phyloP scores from a whole-genome alignment of 2,113 vertebrate genomes.

The Stigmatopora argus region DNA sequence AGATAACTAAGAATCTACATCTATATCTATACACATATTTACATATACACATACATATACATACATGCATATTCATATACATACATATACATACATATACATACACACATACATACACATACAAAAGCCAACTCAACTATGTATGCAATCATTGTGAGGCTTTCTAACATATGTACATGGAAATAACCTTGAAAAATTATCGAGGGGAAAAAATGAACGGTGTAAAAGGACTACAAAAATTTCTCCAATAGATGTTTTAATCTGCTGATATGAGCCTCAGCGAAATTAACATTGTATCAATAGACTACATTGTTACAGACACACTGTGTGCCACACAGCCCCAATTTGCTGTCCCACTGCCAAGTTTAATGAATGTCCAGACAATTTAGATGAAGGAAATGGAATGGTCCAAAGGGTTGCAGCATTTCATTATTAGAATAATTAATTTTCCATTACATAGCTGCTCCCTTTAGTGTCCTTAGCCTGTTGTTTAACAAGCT shows the following conservation, averaged over 20 bases:
- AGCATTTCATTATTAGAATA: slow-evolving; percentile 40
- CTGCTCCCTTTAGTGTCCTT: slow-evolving; percentile 11
- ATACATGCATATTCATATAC: no score
- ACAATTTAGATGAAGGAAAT: slow-evolving; percentile 49
- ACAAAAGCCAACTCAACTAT: no score
- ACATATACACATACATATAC: no score
- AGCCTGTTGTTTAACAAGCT: slow-evolving; percentile 8
- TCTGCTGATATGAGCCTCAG: slow-evolving; percentile 29
- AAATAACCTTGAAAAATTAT: not conserved
- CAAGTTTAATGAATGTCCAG: slow-evolving; percentile 58
- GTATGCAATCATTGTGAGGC: no score
- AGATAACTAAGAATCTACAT: not conserved
- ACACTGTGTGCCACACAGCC: slow-evolving; percentile 23
- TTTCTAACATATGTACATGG: no score
- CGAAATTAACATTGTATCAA: slow-evolving; percentile 45
- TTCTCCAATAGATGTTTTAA: slow-evolving; percentile 33
- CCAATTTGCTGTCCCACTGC: slow-evolving; percentile 35
- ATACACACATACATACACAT: no score
- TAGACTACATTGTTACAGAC: slow-evolving; percentile 41
- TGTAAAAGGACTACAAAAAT: slow-evolving; percentile 17
- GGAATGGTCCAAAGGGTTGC: slow-evolving; percentile 28
- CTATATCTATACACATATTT: no score
- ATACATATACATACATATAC: no score
- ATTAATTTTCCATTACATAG: slow-evolving; percentile 35
- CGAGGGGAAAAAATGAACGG: slow-evolving; percentile 4